phyloP scores from a whole-genome alignment of 2,797 vertebrate species.

The Lepilemur ruficaudatus region DNA sequence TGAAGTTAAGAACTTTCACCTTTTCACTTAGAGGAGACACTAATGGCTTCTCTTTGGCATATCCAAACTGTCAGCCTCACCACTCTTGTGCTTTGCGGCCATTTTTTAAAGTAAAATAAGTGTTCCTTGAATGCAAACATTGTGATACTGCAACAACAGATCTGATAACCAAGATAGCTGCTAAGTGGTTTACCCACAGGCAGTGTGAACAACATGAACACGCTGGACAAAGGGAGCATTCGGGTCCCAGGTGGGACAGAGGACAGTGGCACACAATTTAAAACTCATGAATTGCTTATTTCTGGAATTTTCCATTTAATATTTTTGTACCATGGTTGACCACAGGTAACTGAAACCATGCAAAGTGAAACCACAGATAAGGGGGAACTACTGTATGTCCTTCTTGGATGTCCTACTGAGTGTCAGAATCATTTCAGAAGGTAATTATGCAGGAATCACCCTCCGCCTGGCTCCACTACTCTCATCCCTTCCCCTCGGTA shows the following conservation, averaged over 20 bases:
- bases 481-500: neutral
- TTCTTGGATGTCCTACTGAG: neutral
- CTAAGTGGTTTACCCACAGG: neutral
- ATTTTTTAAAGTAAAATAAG: neutral
- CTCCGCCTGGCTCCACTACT: rapidly evolving
- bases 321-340: neutral
- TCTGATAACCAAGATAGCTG: neutral
- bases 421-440: neutral
- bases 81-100: neutral
- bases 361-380: neutral
- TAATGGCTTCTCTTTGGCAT: neutral
- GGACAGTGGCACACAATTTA: neutral
- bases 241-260: too few species aligned
- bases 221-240: neutral
- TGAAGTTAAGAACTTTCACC: neutral
- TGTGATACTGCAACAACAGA: neutral
- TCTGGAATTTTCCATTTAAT: neutral
- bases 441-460: too few species aligned
- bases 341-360: neutral
- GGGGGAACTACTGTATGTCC: neutral
- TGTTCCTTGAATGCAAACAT: too few species aligned
- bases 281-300: neutral
- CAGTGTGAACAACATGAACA: neutral
- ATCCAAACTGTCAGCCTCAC: too few species aligned
- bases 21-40: neutral